Base-by-base conservation (phyloP, 1,140 invertebrate genomes). In the Drosophila pachea region DNA sequence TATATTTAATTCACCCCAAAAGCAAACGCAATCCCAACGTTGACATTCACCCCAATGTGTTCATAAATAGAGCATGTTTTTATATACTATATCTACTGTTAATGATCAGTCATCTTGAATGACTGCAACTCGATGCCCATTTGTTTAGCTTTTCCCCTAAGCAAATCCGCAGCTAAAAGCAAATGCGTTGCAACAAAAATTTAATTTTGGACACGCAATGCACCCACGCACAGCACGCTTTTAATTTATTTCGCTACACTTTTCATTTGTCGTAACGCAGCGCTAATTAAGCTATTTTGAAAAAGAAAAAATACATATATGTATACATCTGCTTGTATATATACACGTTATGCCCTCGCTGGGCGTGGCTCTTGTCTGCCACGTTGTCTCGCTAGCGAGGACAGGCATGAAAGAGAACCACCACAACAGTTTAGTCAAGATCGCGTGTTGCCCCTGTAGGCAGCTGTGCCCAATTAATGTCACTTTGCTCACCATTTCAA, bases 201-300 rank as follows among this genome's bases (percentile, higher is more conserved):
- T 33, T 55, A 49, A 54, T 55, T 55, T 49, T 35, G 48, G 68
- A 45, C 76, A 79, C 63, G 73, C 55, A 61, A 61, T 16, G 48
- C 35, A 40, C 63, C 68, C 63, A 71, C 68, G 50, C 76, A 72
- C 58, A 61, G 47, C 38, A 61, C 33, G 53, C 60, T 38, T 62
- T 66, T 78, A 60, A 70, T 73, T 76, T 78, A 68, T 69, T 79
- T 79, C 55, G 64, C 56, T 72, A 73, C 72, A 78, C 68, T 73
- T 73, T 78, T 67, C 63, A 68, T 73, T 58, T 64, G 69, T 60
- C 58, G 71, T 60, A 68, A 67, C 79, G 72, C 73, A 58, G 63
- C 66, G 77, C 79, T 83, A 83, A 84, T 83, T 79, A 83, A 83
- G 79, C 69, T 83, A 83, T 83, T 83, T 83, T 83, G 76, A 16